Evolutionary conservation across 2,113 vertebrate genomes (phyloP), one percentile per base, ranked within the genome.

Genomic region (Pluvialis apricaria): DNA sequence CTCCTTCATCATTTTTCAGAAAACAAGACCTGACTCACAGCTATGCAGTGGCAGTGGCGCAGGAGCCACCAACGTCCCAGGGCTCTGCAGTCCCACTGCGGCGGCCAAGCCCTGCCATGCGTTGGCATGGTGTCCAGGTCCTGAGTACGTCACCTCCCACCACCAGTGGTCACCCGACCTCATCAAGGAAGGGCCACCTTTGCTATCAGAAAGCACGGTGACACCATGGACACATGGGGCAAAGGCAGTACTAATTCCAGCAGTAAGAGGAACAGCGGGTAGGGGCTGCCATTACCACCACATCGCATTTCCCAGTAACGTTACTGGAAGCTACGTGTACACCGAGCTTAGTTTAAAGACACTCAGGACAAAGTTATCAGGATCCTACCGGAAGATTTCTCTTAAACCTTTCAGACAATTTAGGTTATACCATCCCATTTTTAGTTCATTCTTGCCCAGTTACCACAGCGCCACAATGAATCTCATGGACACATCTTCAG

Each of bases 11-110:
- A 7, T 51, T 78, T 62, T 54, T 71, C n/a, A 66, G 29, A 57
- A 42, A 42, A 32, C 26, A 49, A 38, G n/a, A 31, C 44, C 69
- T 85, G 60, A 15, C 38, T 64, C 38, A 15, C 20, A 31, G 52
- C 2, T 2, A 24, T 1, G 2, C 20, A 58, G 58, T 15, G 2
- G 60, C 45, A 31, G 68, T 0, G 0, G 10, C 0, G 0, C 61
- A n/a, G 52, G n/a, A 84, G 54, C 51, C 71, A 22, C 29, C 55
- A 66, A 31, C 44, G 40, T 57, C 22, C 55, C 61, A 5, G 34
- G 15, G 49, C 49, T 73, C 49, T 24, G 18, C 1, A 7, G 28
- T 45, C 10, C 38, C 64, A 16, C 36, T 0, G 0, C 0, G 0
- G 36, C 4, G 2, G 25, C 73, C 3, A 13, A 92, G 73, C 82